Base-by-base conservation (phyloP, 2,888 invertebrate species). In the Physocephala rufipes region DNA sequence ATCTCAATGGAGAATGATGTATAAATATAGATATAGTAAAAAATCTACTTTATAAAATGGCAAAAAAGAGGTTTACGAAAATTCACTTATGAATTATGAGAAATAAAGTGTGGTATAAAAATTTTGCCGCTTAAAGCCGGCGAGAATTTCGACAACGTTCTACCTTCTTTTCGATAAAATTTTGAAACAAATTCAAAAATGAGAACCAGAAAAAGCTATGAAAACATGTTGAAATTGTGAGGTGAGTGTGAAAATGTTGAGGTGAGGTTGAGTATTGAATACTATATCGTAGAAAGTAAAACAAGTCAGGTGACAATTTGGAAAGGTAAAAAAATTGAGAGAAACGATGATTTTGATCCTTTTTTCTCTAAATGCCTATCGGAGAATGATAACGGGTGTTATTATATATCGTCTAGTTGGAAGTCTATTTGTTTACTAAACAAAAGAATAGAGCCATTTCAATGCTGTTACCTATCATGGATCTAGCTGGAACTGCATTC, bases 401-500 rank as follows among this genome's bases (percentile, higher is more conserved):
- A 21, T 62, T 28, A 47, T 68, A 36, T 36, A 45, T 73, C 68
- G 26, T 53, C 51, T 68, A 21, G 70, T 72, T 53, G 2, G 21
- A 13, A 3, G 19, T 71, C 49, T 49, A 73, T 61, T 71, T n/a
- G n/a, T n/a, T 73, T 71, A 36, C 59, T 67, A 68, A 69, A 61
- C 62, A 55, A 55, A 24, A 58, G 24, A n/a, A n/a, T n/a, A n/a
- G n/a, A 19, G 55, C 63, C 66, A 70, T 72, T 73, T 71, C 55
- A 53, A 70, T n/a, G n/a, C n/a, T 73, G 77, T 84, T 89, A 95
- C 95, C 94, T 90, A 96, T 95, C 95, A 96, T 96, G 85, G 96
- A 96, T 89, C 96, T 91, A 86, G 96, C 96, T 85, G 96, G 96
- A 85, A 96, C 96, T 81, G 96, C 96, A 89, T 96, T 96, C 95